A percentile compares a stretch with the other conserved stretches of the same genome.
Conservation (phyloP, 2,797 vertebrate species). For the Pipistrellus nathusii region DNA sequence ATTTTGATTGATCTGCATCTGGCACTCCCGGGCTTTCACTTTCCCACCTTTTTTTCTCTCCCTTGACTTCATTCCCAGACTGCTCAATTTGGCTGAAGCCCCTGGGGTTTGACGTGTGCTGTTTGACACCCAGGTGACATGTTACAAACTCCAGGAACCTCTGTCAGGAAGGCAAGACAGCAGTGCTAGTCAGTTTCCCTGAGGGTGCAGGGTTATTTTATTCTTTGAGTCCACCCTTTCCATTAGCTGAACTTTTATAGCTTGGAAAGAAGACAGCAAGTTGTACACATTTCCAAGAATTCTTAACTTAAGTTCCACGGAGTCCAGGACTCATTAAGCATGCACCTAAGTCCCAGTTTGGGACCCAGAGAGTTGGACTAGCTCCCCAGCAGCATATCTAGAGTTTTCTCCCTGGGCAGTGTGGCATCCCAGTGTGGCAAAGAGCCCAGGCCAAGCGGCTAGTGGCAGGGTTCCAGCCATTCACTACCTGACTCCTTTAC, state of each 20-base stretch:
- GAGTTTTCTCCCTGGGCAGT: fast-evolving
- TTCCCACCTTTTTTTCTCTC: not conserved
- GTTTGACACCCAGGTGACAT: slow-evolving; percentile 81
- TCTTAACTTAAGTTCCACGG: not conserved
- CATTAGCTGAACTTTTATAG: slow-evolving; percentile 65
- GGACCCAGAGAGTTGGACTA: not conserved
- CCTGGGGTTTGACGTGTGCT: slow-evolving; percentile 69
- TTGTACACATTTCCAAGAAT: slow-evolving; percentile 35
- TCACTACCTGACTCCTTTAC: not conserved
- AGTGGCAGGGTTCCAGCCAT: not conserved
- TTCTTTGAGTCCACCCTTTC: slow-evolving; percentile 9
- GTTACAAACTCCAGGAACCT: slow-evolving; percentile 79
- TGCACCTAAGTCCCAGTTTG: not conserved
- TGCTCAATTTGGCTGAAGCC: slow-evolving; percentile 12
- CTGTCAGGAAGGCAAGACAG: slow-evolving; percentile 70
- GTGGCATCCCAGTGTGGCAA: fast-evolving
- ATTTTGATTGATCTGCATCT: not conserved
- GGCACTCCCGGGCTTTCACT: not conserved
- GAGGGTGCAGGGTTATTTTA: not conserved
- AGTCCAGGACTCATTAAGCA: not conserved
- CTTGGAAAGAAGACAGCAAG: slow-evolving; percentile 50
- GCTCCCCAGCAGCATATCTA: not conserved
- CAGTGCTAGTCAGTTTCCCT: not conserved
- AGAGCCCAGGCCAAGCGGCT: no score
- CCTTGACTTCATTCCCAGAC: slow-evolving; percentile 13